These are phyloP conservation scores for Lingula anatina DNA, from an alignment of 2,888 invertebrate species.

Conservation along the genomic window DNA sequence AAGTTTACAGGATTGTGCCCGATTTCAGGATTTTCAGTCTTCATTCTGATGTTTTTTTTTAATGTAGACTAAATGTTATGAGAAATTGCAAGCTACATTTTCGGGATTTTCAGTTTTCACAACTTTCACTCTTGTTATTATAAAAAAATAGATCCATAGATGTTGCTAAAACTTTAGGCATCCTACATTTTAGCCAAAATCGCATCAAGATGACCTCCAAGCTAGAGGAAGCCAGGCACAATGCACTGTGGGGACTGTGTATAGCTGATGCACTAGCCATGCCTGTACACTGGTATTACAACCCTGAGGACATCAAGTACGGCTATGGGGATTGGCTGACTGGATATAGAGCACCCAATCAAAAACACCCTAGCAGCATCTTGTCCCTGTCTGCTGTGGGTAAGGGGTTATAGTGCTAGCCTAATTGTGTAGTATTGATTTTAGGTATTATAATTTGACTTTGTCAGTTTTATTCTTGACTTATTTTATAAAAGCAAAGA, in stretches of 20 bases:
- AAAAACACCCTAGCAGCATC: constrained; percentile 36
- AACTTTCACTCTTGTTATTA: too few species aligned
- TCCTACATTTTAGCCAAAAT: neutral
- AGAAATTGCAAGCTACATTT: too few species aligned
- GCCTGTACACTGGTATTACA: constrained; percentile 46
- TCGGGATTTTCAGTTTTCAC: too few species aligned
- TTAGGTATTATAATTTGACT: neutral
- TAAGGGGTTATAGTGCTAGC: constrained; percentile 10
- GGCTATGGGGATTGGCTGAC: constrained; percentile 35
- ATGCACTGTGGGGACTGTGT: constrained; percentile 36
- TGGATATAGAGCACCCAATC: constrained; percentile 31
- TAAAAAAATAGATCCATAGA: too few species aligned
- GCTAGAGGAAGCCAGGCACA: constrained; percentile 22
- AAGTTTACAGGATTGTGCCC: too few species aligned
- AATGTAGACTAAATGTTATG: too few species aligned
- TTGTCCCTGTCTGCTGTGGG: constrained; percentile 32
- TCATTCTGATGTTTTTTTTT: too few species aligned
- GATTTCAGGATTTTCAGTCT: too few species aligned
- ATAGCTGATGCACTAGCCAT: constrained; percentile 38
- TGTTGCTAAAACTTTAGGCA: too few species aligned
- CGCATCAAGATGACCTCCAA: constrained; percentile 15
- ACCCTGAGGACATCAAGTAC: constrained; percentile 28
- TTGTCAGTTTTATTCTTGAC: neutral
- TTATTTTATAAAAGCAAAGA: too few species aligned
- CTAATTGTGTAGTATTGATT: neutral